Conservation (phyloP, 1,140 invertebrate genomes). For the Drosophila ficusphila region DNA sequence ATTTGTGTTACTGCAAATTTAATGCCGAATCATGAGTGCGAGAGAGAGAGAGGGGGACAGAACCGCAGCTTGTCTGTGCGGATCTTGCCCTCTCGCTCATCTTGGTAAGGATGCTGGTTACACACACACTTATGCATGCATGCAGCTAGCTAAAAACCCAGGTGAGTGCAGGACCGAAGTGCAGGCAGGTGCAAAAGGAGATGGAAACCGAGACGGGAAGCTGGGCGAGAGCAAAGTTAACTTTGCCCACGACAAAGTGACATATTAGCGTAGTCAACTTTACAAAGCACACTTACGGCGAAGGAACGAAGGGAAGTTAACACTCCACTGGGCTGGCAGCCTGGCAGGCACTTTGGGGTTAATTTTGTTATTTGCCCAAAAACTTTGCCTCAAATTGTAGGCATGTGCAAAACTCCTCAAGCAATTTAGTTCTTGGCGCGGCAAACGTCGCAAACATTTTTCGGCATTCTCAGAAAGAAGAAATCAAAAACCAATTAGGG, state of each 20-base stretch:
- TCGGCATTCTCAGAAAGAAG: conserved; percentile 19
- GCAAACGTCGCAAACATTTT: conserved; percentile 33
- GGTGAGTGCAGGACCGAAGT: conserved; percentile 67
- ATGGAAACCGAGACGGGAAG: conserved; percentile 1
- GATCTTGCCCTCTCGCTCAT: neutral
- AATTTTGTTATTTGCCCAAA: conserved; percentile 66
- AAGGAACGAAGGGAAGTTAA: conserved; percentile 45
- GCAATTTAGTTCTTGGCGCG: conserved; percentile 32
- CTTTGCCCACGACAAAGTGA: conserved; percentile 81
- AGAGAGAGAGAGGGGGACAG: neutral
- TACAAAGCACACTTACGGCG: conserved; percentile 43
- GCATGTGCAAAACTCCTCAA: conserved; percentile 31
- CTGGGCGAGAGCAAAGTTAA: conserved; percentile 59
- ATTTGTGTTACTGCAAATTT: conserved; percentile 82
- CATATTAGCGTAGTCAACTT: conserved; percentile 82
- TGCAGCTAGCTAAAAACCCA: conserved; percentile 55
- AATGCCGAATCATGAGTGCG: conserved; percentile 67
- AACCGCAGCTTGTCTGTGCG: conserved; percentile 52
- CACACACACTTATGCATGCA: conserved; percentile 76
- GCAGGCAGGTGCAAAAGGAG: conserved; percentile 9
- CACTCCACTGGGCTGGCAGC: conserved; percentile 48
- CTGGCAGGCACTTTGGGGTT: conserved; percentile 63
- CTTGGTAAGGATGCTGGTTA: conserved; percentile 68
- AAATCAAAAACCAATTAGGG: conserved; percentile 77
- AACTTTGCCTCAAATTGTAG: conserved; percentile 55